A percentile compares a stretch with the other conserved stretches of the same genome.
Conservation (phyloP, 2,797 vertebrate species). For the Hipposideros larvatus region DNA sequence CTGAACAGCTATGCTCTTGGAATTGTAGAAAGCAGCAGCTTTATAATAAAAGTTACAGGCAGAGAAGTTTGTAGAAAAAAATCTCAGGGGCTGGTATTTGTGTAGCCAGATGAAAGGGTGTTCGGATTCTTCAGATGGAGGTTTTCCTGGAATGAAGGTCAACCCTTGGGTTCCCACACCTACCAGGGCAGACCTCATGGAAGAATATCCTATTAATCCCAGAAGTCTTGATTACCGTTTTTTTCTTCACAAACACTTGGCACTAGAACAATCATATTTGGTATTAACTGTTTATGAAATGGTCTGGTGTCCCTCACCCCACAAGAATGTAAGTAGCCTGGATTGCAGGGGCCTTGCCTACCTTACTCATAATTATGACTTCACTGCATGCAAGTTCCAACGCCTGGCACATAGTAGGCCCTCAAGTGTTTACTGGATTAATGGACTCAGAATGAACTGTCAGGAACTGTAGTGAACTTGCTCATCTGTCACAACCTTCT, state of each 20-base stretch:
- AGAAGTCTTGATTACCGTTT: background rate
- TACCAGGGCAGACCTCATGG: background rate
- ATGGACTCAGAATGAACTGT: background rate
- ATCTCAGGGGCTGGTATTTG: background rate
- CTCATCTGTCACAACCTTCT: background rate
- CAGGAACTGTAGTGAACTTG: background rate
- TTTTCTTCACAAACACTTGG: background rate
- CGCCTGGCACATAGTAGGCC: background rate
- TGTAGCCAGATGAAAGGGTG: background rate
- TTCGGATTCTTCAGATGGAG: background rate
- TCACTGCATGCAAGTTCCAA: background rate
- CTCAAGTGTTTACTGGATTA: background rate
- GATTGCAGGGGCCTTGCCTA: background rate
- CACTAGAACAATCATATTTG: background rate
- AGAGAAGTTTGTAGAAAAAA: background rate
- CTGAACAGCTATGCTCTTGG: background rate
- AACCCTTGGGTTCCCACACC: background rate
- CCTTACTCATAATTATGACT: background rate
- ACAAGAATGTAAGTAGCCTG: background rate
- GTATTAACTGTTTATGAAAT: background rate
- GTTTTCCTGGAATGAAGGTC: background rate
- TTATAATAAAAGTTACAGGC: background rate
- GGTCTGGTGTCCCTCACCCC: background rate
- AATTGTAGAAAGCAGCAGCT: background rate
- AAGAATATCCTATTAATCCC: background rate